Evolutionary conservation across 2,797 vertebrate species (phyloP).

Genomic region (Poeciliopsis paucimaculata): DNA sequence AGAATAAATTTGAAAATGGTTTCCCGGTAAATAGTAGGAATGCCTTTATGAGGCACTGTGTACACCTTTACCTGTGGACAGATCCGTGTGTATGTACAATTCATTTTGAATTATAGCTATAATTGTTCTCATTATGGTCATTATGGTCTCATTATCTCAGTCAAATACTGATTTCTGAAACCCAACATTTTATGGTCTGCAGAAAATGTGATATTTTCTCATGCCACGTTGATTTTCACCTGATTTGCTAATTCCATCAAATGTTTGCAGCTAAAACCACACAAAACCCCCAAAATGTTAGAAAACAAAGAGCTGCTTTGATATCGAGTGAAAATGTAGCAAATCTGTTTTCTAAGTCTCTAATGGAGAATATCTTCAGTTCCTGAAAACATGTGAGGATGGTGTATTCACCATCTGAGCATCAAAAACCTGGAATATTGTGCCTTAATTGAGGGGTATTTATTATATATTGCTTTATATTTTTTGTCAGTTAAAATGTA

Average conservation of each 20-base stretch:
- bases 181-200: background rate
- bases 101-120: background rate
- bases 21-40: background rate
- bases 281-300: background rate
- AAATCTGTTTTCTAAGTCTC: background rate
- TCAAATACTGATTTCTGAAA: background rate
- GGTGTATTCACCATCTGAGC: background rate
- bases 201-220: background rate
- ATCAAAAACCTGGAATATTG: constrained; percentile 23
- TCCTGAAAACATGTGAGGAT: background rate
- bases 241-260: background rate
- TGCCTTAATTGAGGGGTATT: constrained; percentile 41
- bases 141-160: no score
- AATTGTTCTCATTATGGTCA: no score
- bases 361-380: background rate
- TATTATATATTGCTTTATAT: background rate
- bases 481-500: background rate
- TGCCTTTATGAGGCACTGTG: background rate
- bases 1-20: background rate
- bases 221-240: background rate
- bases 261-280: background rate
- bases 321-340: background rate
- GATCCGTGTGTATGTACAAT: no score
- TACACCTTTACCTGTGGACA: background rate
- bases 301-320: background rate